Conservation (phyloP, 1,140 invertebrate species). For the Listronotus oregonensis region DNA sequence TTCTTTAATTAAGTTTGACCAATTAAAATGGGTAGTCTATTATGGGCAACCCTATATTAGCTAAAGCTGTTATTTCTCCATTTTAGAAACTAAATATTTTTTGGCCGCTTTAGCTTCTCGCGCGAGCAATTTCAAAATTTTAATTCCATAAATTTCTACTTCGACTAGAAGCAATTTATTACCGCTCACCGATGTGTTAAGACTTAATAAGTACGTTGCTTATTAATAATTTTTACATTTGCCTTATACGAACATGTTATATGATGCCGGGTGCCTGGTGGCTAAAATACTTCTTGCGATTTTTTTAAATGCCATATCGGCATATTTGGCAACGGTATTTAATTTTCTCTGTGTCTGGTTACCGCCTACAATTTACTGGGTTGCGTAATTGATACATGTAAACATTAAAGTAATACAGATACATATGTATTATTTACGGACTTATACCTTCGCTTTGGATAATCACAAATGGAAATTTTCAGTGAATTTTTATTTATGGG, state of each 20-base stretch:
- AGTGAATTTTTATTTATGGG: too few species aligned
- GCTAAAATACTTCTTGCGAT: constrained; percentile 11
- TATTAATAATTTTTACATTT: constrained; percentile 21
- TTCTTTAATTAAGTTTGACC: too few species aligned
- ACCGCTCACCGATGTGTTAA: constrained; percentile 15
- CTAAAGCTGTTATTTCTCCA: too few species aligned
- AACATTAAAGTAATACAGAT: not conserved
- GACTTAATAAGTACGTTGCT: constrained; percentile 26
- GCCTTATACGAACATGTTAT: not conserved
- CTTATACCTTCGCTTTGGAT: too few species aligned
- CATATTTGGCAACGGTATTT: constrained; percentile 15
- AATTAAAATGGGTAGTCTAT: too few species aligned
- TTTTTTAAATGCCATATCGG: constrained; percentile 10
- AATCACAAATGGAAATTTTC: too few species aligned
- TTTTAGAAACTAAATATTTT: too few species aligned
- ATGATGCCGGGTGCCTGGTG: not conserved
- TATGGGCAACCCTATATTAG: too few species aligned
- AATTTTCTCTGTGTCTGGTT: constrained; percentile 12
- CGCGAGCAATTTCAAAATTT: constrained; percentile 10
- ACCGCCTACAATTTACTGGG: constrained; percentile 3
- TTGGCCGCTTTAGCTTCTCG: too few species aligned
- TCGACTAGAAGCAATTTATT: constrained; percentile 9
- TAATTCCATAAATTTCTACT: constrained; percentile 11
- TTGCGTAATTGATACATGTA: not conserved
- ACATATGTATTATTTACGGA: too few species aligned